Evolutionary conservation across 2,113 vertebrate genomes (phyloP).

Genomic region (Rynchops niger): DNA sequence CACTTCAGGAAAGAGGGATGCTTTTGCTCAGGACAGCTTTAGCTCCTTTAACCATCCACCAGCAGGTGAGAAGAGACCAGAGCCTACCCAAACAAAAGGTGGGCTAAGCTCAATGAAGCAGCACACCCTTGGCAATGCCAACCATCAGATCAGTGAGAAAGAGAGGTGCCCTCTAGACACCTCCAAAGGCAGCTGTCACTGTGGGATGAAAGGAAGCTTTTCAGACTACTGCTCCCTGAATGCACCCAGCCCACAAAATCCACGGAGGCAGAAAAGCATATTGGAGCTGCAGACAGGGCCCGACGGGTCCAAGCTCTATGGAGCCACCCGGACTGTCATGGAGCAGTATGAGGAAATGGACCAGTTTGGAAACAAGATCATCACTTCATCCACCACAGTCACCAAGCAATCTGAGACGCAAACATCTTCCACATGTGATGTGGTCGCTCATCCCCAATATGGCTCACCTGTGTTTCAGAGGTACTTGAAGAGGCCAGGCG

Average conservation of each 20-base stretch:
- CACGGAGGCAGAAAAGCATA: slow-evolving; percentile 77
- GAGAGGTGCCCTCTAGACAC: not conserved
- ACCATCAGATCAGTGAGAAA: not conserved
- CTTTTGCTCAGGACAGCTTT: slow-evolving; percentile 14
- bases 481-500: slow-evolving; percentile 61
- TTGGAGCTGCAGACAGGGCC: slow-evolving; percentile 80
- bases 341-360: slow-evolving; percentile 83
- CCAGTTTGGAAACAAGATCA: slow-evolving; percentile 79
- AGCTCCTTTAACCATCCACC: slow-evolving; percentile 5
- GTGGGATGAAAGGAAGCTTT: slow-evolving; percentile 29
- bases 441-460: slow-evolving; percentile 45
- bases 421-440: slow-evolving; percentile 36
- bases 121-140: not conserved
- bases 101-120: slow-evolving; percentile 26
- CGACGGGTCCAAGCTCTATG: slow-evolving; percentile 65
- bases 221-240: not conserved
- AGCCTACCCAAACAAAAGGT: not conserved
- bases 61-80: slow-evolving; percentile 5
- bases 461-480: slow-evolving; percentile 73
- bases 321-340: slow-evolving; percentile 75
- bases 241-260: slow-evolving; percentile 41
- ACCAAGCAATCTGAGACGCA: slow-evolving; percentile 76
- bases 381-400: slow-evolving; percentile 80
- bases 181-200: slow-evolving; percentile 39
- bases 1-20: slow-evolving; percentile 15